Evolutionary conservation across 2,888 invertebrate genomes (phyloP).

Genomic region (Osmoderma eremita): DNA sequence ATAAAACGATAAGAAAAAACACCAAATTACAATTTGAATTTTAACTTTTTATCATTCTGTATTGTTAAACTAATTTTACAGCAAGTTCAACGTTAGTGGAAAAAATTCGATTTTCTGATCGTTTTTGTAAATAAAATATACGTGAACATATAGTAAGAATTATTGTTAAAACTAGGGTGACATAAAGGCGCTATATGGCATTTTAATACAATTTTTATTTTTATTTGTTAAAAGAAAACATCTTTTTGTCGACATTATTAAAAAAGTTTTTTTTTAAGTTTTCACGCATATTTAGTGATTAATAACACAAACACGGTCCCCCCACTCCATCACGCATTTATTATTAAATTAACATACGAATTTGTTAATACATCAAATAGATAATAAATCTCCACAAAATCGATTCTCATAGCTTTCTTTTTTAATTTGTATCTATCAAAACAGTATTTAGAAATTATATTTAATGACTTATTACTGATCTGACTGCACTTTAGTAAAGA

Average conservation of each 20-base stretch:
- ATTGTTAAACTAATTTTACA: no score
- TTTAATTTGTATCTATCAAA: neutral
- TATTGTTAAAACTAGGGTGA: neutral
- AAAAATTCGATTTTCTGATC: no score
- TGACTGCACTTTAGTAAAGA: conserved; percentile 31
- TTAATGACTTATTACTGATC: conserved; percentile 14
- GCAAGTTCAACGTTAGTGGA: no score
- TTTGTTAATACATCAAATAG: no score
- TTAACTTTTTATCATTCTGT: no score
- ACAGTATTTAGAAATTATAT: conserved; percentile 1
- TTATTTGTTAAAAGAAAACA: conserved; percentile 14
- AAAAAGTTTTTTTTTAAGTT: neutral
- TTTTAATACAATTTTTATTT: no score
- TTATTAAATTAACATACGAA: neutral
- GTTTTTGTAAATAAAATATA: no score
- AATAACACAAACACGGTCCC: neutral
- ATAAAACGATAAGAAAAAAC: no score
- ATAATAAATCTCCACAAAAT: neutral
- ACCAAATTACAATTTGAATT: no score
- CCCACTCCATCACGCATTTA: neutral
- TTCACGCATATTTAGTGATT: neutral
- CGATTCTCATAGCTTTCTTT: conserved; percentile 5
- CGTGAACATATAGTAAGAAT: no score
- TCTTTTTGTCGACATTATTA: no score
- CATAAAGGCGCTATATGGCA: no score